Conservation (phyloP, 2,888 invertebrate species). For the Trissolcus brochymenae region DNA sequence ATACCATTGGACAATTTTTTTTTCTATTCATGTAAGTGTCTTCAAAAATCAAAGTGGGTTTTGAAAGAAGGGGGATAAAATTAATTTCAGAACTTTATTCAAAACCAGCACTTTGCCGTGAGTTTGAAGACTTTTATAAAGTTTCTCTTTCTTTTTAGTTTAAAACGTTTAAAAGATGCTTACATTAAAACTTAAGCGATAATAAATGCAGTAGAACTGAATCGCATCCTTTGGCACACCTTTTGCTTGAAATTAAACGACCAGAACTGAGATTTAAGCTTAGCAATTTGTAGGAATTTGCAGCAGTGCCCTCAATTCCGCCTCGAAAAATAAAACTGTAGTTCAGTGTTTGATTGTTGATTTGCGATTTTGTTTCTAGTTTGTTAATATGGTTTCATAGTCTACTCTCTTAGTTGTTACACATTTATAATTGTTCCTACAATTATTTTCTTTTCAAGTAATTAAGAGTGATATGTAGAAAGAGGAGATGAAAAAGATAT, state of each 20-base stretch:
- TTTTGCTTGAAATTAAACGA: background rate
- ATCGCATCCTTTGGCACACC: constrained; percentile 41
- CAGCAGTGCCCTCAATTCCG: constrained; percentile 5
- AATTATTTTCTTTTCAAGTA: constrained; percentile 21
- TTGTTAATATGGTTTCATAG: background rate
- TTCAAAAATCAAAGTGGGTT: background rate
- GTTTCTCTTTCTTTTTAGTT: too few relatives aligned
- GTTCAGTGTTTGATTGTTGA: constrained; percentile 20
- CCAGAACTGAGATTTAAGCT: constrained; percentile 6
- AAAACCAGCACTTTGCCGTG: too few relatives aligned
- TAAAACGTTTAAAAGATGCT: background rate
- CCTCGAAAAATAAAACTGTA: constrained; percentile 4
- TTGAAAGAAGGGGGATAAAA: too few relatives aligned
- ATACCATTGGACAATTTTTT: too few relatives aligned
- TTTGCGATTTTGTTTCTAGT: constrained; percentile 14
- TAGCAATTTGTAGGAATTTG: background rate
- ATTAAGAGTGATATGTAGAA: constrained; percentile 35
- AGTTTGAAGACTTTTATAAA: too few relatives aligned
- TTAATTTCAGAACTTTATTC: background rate
- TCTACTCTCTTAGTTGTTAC: background rate
- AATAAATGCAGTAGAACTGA: constrained; percentile 12
- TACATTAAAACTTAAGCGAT: constrained; percentile 7
- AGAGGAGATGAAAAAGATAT: constrained; percentile 22
- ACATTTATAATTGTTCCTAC: constrained; percentile 1
- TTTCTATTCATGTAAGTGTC: background rate